Conservation (phyloP, 1,140 invertebrate species). For the Metopolophium dirhodum region DNA sequence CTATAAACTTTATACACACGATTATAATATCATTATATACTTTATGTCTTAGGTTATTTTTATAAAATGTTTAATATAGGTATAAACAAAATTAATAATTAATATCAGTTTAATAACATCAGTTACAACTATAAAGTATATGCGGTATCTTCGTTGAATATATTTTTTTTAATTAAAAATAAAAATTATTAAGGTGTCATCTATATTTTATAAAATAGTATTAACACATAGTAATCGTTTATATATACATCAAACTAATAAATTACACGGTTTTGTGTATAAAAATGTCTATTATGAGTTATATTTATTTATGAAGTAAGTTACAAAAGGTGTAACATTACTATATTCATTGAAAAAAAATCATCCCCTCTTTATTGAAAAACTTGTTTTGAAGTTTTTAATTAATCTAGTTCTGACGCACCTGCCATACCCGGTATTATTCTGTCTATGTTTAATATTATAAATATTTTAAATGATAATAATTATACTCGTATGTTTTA, state of each 20-base stretch:
- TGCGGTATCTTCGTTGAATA: background rate
- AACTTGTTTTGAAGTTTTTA: slow-evolving; percentile 35
- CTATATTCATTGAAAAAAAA: background rate
- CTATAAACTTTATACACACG: too few relatives aligned
- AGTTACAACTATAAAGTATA: background rate
- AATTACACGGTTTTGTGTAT: background rate
- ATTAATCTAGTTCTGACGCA: slow-evolving; percentile 39
- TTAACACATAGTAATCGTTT: background rate
- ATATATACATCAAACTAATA: background rate
- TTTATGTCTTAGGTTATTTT: background rate
- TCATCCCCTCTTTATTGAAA: background rate
- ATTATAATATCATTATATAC: too few relatives aligned
- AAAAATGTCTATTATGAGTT: slow-evolving; percentile 8
- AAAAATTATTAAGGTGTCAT: background rate
- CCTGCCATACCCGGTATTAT: background rate
- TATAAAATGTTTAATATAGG: background rate
- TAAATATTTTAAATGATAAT: background rate
- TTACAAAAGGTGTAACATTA: background rate
- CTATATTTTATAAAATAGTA: background rate
- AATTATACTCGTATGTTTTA: background rate
- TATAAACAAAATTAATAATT: background rate
- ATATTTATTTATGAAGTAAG: background rate
- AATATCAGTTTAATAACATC: background rate
- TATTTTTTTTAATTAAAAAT: background rate
- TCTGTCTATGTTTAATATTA: background rate